phyloP scores from a whole-genome alignment of 2,888 invertebrate genomes.

The Lasioglossum calceatum region DNA sequence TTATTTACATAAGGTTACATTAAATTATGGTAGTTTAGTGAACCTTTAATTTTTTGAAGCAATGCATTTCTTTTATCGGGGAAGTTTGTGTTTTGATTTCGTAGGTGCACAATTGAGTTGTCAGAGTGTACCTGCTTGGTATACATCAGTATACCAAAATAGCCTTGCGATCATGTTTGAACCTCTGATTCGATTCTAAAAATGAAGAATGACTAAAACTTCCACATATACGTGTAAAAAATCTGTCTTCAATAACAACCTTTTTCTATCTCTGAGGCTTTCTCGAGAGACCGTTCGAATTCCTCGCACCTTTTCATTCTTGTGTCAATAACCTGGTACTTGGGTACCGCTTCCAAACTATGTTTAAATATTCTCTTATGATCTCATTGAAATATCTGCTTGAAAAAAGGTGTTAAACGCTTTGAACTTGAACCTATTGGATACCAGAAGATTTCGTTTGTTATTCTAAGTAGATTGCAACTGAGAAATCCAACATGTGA shows the following conservation, averaged over 20 bases:
- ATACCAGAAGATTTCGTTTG: background rate
- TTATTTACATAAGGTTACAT: background rate
- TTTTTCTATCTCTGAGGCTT: background rate
- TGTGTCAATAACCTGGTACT: background rate
- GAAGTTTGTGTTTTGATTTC: background rate
- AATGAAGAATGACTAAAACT: background rate
- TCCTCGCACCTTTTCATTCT: background rate
- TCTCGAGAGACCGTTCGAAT: background rate
- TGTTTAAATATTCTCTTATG: background rate
- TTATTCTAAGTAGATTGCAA: background rate
- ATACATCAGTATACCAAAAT: background rate
- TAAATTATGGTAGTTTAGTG: background rate
- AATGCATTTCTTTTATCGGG: background rate
- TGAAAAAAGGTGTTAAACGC: background rate
- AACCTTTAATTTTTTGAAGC: background rate
- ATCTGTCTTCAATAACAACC: background rate
- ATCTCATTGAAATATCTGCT: background rate
- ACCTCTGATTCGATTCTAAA: background rate
- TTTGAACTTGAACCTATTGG: background rate
- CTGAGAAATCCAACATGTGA: background rate
- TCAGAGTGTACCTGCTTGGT: background rate
- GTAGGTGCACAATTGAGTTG: background rate
- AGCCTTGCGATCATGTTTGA: background rate
- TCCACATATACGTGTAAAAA: background rate
- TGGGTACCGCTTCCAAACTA: background rate